Conservation (phyloP, 64 coral and sea anemone genomes). For the Montipora sp. region DNA sequence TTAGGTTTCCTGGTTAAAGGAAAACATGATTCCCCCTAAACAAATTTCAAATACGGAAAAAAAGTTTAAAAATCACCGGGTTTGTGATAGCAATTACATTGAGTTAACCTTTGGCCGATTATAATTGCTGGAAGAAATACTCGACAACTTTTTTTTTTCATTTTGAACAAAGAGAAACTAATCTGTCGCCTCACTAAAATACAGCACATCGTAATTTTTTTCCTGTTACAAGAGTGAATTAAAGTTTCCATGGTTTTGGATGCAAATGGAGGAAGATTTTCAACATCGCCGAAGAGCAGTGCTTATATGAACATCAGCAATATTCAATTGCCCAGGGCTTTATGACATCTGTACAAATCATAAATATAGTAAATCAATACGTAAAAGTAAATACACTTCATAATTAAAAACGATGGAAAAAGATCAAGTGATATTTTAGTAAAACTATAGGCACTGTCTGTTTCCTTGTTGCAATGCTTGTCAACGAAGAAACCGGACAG, state of each 20-base stretch:
- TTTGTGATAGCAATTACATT: neutral
- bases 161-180: no score
- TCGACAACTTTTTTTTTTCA: no score
- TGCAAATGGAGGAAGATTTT: no score
- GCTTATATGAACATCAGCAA: neutral
- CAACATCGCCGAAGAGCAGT: no score
- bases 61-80: neutral
- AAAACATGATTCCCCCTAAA: neutral
- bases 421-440: neutral
- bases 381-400: neutral
- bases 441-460: neutral
- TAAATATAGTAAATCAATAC: neutral
- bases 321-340: neutral
- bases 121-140: no score
- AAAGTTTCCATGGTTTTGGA: no score
- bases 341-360: neutral
- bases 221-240: no score
- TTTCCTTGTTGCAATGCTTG: neutral
- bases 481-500: neutral
- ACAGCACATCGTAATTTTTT: neutral
- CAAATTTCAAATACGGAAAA: neutral
- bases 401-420: neutral
- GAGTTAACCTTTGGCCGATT: neutral
- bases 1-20: neutral
- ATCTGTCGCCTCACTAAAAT: no score